Evolutionary conservation across 1,140 invertebrate genomes (phyloP), one percentile per base, ranked within the genome.

Genomic region (Nixonia krombeini): DNA sequence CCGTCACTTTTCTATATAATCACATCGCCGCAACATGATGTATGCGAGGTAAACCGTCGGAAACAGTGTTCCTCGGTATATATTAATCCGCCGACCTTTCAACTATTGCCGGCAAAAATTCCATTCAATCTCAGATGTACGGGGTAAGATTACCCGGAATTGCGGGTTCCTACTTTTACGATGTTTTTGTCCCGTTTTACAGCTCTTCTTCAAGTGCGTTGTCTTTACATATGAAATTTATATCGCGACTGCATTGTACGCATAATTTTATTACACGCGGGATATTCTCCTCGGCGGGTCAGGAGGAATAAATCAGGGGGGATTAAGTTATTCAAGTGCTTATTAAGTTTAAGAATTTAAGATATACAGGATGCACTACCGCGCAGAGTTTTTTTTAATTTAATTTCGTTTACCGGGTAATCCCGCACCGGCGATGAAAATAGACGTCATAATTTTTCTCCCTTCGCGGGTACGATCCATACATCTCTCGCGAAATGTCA

Each of bases 71-170:
- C 44, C 28, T 31, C 42, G 26, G 40, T 56, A 38, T 21, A 40
- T 28, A 21, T 12, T 33, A 18, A 15, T 23, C 12, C 18, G 10
- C 13, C 15, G 13, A 15, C 12, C 10, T 26, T 13, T 17, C 31
- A 46, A 50, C 25, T 16, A 47, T 16, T 44, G 35, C 29, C 29
- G 28, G 18, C 53, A 65, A 65, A 58, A 65, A 65, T 57, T 52
- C 46, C 47, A 55, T 64, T 64, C 52, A 52, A 57, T 65, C 53
- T 58, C 7, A 47, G 53, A 65, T 53, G 33, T 52, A 57, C 57
- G 62, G 40, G 51, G 56, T 47, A 40, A 57, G 62, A 57, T 65
- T 52, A 58, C 49, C 53, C n/a, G 16, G 46, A 25, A 45, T 13
- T 9, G 28, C 18, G 38, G 2, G 31, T 28, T 31, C 47, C 37